Base-by-base conservation (phyloP, 1,140 invertebrate genomes). In the Phymastichus coffea region DNA sequence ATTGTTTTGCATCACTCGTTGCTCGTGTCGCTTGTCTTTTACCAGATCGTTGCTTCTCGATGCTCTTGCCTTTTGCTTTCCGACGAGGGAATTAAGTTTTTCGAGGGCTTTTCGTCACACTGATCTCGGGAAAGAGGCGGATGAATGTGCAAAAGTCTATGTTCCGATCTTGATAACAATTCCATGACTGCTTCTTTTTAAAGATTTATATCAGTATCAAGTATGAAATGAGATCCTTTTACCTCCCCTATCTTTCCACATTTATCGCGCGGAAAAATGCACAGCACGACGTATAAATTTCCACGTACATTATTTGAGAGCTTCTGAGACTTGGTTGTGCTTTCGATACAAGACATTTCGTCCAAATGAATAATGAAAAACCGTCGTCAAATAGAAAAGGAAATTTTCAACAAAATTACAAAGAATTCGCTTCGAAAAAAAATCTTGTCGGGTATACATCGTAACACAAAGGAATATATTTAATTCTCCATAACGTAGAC, bases 401-500 rank as follows among this genome's bases (percentile, higher is more conserved):
- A 46, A 46, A 7, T 25, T 4, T 46, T 8, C 23, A 22, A 43
- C 40, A n/a, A n/a, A n/a, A n/a, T 19, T 4, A 4, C 40, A 22
- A 4, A 43, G 17, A 43, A 3, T 43, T 40, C 22, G 35, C 25
- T 52, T 26, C 26, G 0, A 26, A 2, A 1, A 22, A 43, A 19
- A 1, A 15, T 9, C 23, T 46, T 38, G 25, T 15, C 23, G 23
- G 10, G 40, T 41, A 12, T 26, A 37, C 2, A n/a, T n/a, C n/a
- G n/a, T n/a, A n/a, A n/a, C n/a, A n/a, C n/a, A n/a, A 12, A 28
- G 14, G 44, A 38, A 12, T 15, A 57, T 48, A 48, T 57, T 57
- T 57, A 57, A 57, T 57, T 57, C 33, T 1, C 3, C n/a, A 4
- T 15, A 25, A 40, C 44, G 15, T 9, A 25, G 7, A 12, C 9